Evolutionary conservation across 1,140 invertebrate genomes (phyloP), one percentile per base, ranked within the genome.

Genomic region (Lepidurus packardi): DNA sequence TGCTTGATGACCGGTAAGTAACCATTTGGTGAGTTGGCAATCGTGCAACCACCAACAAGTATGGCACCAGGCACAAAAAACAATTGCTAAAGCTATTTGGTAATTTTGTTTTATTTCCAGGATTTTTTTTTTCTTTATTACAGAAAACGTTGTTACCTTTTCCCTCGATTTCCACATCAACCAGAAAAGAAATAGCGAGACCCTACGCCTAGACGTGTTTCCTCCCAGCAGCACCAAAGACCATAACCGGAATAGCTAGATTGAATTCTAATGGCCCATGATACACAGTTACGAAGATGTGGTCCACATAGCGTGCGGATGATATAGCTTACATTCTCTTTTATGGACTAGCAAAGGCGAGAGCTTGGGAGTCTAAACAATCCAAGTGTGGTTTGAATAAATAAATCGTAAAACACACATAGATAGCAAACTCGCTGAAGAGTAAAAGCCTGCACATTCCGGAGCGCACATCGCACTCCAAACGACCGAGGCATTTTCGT

Each of bases 1-100:
- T 65, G 53, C 53, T 65, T 65, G 53, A 65, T 65, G 53, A 65
- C 53, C 53, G 53, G 53, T 65, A 65, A 65, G 53, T 65, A 65
- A 65, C 53, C 53, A 65, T 65, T 65, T 21, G 53, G 53, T 65
- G 21, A 65, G 53, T 21, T 65, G 53, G 53, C 53, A 65, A 65
- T 65, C 53, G 53, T 65, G 53, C 53, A 21, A 21, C 53, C 53
- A 65, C 53, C 21, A 65, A 65, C 21, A n/a, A 4, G 53, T 65
- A 65, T 65, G 53, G 53, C 21, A 65, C 53, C 53, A 21, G 21
- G 16, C 53, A 13, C 21, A 21, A n/a, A 65, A 65, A 16, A 65
- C 53, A 65, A 65, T 65, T n/a, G 53, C 53, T n/a, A 65, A 21
- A 13, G 21, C 53, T 21, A 65, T 65, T 16, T 13, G 53, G 53